Evolutionary conservation across 2,888 invertebrate genomes (phyloP).

Genomic region (Drosophila suboccidentalis): DNA sequence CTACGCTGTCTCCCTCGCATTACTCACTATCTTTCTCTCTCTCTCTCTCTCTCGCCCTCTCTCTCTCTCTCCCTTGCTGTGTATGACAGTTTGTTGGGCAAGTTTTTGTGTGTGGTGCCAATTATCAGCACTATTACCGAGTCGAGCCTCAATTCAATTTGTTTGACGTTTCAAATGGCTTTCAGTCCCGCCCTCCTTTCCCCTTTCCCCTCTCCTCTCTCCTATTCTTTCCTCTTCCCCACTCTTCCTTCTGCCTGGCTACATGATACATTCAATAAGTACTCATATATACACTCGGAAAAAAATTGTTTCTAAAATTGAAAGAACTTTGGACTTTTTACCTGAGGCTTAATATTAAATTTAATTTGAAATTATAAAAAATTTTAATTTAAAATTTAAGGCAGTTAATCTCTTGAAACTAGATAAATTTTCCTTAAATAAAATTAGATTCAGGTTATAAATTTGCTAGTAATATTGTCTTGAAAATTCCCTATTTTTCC

Average conservation of each 20-base stretch:
- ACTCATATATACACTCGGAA: slow-evolving; percentile 5
- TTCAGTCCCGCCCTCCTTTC: slow-evolving; percentile 24
- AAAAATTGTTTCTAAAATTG: no score
- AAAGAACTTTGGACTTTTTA: no score
- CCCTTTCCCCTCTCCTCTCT: neutral
- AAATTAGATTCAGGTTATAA: no score
- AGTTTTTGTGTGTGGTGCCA: slow-evolving; percentile 40
- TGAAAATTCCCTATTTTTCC: no score
- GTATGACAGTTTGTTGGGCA: slow-evolving; percentile 48
- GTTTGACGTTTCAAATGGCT: slow-evolving; percentile 78
- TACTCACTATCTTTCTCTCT: slow-evolving; percentile 8
- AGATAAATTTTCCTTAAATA: no score
- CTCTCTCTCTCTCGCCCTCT: neutral
- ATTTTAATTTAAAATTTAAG: no score
- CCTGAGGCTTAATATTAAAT: no score
- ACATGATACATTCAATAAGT: slow-evolving; percentile 46
- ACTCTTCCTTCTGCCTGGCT: neutral
- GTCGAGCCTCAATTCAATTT: slow-evolving; percentile 71
- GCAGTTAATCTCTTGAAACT: no score
- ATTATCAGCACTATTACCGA: slow-evolving; percentile 65
- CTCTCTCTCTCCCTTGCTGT: neutral
- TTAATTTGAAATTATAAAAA: no score
- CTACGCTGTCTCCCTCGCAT: slow-evolving; percentile 13
- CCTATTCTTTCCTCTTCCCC: neutral
- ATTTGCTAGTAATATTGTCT: no score